Evolutionary conservation across 2,797 vertebrate species (phyloP).

Genomic region (Peromyscus aztecus): DNA sequence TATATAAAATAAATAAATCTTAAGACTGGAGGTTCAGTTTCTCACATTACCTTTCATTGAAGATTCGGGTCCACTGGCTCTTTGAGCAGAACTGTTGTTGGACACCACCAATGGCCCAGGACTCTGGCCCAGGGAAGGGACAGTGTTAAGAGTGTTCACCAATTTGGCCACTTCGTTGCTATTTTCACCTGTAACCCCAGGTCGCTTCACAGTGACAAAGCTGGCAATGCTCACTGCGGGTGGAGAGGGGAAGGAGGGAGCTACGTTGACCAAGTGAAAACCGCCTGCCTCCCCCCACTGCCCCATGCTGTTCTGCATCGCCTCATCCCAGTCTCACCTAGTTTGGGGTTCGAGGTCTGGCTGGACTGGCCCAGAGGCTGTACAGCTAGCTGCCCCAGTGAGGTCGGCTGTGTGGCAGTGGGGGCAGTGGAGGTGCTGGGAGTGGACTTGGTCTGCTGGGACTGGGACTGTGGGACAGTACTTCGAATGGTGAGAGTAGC

Average conservation of each 20-base stretch:
- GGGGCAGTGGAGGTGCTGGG: conserved; percentile 86
- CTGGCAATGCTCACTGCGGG: conserved; percentile 89
- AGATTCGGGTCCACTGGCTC: conserved; percentile 83
- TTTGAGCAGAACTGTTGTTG: conserved; percentile 88
- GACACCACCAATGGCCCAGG: conserved; percentile 88
- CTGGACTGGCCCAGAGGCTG: conserved; percentile 86
- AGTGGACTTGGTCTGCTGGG: conserved; percentile 88
- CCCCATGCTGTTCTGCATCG: conserved; percentile 23
- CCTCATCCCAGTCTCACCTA: conserved; percentile 86
- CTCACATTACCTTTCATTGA: conserved; percentile 86
- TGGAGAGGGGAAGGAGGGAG: conserved; percentile 73
- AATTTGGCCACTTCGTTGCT: conserved; percentile 89
- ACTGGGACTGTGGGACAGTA: conserved; percentile 88
- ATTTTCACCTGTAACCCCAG: conserved; percentile 88
- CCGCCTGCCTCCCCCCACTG: conserved; percentile 50
- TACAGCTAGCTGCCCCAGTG: conserved; percentile 86
- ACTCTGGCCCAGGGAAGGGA: conserved; percentile 88
- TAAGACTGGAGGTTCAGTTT: conserved; percentile 16
- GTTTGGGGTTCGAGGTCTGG: conserved; percentile 88
- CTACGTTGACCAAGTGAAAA: conserved; percentile 59
- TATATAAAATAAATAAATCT: neutral
- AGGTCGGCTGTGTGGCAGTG: conserved; percentile 84
- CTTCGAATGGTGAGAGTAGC: conserved; percentile 93
- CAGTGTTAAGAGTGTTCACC: conserved; percentile 89
- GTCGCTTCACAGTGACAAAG: conserved; percentile 89